These are phyloP conservation scores for Eucera pruinosa DNA, from an alignment of 2,888 invertebrate species.

Conservation along the genomic window DNA sequence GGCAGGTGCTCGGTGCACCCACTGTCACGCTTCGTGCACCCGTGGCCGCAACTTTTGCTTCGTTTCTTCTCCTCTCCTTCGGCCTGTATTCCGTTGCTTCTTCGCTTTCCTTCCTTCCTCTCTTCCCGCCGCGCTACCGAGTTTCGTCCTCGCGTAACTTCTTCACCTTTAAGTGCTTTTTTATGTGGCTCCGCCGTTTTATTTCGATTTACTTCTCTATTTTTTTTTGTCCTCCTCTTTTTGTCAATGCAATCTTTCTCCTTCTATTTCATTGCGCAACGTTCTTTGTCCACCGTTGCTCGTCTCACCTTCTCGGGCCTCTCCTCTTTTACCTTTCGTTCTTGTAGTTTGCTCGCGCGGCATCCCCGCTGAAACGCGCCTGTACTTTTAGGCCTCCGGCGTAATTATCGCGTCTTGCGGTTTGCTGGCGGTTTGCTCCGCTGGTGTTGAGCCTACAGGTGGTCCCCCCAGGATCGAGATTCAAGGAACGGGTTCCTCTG, in stretches of 20 bases:
- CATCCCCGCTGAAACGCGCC: constrained; percentile 60
- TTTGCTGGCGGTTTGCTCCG: constrained; percentile 76
- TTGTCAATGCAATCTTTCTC: constrained; percentile 8
- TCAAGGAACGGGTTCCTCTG: constrained; percentile 47
- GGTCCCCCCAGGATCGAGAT: constrained; percentile 66
- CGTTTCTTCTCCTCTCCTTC: constrained; percentile 59
- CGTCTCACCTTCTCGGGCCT: not conserved
- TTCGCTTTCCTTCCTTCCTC: constrained; percentile 37
- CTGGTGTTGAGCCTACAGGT: constrained; percentile 74
- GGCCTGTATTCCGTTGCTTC: constrained; percentile 25
- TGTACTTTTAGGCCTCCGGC: constrained; percentile 73
- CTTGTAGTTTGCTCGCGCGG: constrained; percentile 58
- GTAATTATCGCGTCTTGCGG: constrained; percentile 80
- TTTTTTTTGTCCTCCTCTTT: not conserved
- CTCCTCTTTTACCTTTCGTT: constrained; percentile 16
- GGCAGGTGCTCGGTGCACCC: constrained; percentile 82
- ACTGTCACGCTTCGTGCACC: constrained; percentile 84
- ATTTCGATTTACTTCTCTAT: constrained; percentile 70
- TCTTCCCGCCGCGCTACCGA: constrained; percentile 17
- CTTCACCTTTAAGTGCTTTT: constrained; percentile 79
- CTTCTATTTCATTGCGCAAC: not conserved
- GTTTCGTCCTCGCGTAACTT: constrained; percentile 37
- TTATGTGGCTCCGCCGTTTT: constrained; percentile 81
- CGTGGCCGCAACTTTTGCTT: constrained; percentile 76
- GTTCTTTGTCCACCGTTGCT: not conserved